Percentiles rank a stretch among this genome's conserved stretches.
These are phyloP conservation scores for Sardina pilchardus DNA, from an alignment of 2,113 vertebrate species.

Conservation along the genomic window DNA sequence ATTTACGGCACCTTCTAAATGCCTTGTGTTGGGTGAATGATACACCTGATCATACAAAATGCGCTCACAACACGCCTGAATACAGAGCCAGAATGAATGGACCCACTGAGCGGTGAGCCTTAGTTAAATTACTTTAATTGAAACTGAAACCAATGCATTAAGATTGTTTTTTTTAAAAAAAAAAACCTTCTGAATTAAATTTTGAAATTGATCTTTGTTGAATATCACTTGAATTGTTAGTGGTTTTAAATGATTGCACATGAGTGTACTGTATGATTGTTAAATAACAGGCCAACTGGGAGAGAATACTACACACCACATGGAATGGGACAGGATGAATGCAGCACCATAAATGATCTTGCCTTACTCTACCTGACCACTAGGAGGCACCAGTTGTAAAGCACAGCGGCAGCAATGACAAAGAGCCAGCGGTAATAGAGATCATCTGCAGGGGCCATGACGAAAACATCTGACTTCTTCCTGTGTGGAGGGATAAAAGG, in stretches of 20 bases:
- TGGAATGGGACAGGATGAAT: neutral
- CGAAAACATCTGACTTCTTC: conserved; percentile 75
- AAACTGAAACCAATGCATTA: too few species aligned
- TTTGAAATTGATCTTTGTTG: neutral
- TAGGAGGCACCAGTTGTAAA: conserved; percentile 92
- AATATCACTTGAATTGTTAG: too few species aligned
- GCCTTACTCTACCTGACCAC: conserved; percentile 81
- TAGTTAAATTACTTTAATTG: too few species aligned
- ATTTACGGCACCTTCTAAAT: neutral
- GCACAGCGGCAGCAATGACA: conserved; percentile 81
- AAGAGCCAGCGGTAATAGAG: conserved; percentile 88
- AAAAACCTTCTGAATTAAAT: too few species aligned
- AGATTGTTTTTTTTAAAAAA: neutral
- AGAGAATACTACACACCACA: neutral
- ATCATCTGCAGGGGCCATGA: conserved; percentile 85
- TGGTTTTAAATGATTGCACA: neutral
- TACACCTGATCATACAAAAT: neutral
- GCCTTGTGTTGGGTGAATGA: neutral
- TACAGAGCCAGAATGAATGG: neutral
- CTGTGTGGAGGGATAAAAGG: conserved; percentile 48
- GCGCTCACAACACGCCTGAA: neutral
- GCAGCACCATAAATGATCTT: neutral
- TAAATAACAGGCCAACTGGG: too few species aligned
- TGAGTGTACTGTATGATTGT: neutral
- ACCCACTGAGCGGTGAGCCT: neutral